Evolutionary conservation across 2,888 invertebrate genomes (phyloP).

Genomic region (Caenorhabditis sinica): DNA sequence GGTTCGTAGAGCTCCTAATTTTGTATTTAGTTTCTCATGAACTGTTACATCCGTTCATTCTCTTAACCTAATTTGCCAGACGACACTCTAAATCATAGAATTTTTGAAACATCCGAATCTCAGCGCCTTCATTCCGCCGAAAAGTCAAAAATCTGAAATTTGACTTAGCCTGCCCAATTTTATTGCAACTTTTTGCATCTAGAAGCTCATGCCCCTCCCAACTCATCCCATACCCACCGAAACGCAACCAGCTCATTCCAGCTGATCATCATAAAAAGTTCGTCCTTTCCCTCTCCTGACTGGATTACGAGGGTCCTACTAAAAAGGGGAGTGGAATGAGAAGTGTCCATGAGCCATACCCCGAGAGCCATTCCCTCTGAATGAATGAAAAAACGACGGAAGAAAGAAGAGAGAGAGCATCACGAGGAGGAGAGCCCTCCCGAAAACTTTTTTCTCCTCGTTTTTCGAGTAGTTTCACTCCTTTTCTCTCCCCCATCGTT

Average conservation of each 20-base stretch:
- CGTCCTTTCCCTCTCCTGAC: no score
- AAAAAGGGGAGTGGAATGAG: neutral
- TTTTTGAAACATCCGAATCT: no score
- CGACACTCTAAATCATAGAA: no score
- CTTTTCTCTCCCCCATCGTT: constrained; percentile 9
- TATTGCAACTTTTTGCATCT: no score
- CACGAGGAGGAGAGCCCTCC: constrained; percentile 16
- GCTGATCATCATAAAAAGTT: neutral
- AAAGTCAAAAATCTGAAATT: no score
- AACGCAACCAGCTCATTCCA: neutral
- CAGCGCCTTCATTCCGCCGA: no score
- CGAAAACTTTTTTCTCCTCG: constrained; percentile 39
- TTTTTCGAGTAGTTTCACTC: constrained; percentile 47
- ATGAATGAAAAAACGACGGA: constrained; percentile 12
- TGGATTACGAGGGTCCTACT: neutral
- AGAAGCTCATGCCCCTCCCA: neutral
- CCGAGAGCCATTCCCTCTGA: neutral
- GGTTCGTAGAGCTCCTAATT: no score
- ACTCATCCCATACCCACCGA: neutral
- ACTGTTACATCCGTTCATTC: no score
- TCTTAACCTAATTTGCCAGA: no score
- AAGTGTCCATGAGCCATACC: constrained; percentile 1
- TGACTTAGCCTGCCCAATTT: no score
- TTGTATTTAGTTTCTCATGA: no score
- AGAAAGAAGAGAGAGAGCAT: constrained; percentile 8